Percentiles rank a stretch among this genome's conserved stretches.
phyloP scores from a whole-genome alignment of 1,140 invertebrate genomes.

The Coenobita brevimanus region DNA sequence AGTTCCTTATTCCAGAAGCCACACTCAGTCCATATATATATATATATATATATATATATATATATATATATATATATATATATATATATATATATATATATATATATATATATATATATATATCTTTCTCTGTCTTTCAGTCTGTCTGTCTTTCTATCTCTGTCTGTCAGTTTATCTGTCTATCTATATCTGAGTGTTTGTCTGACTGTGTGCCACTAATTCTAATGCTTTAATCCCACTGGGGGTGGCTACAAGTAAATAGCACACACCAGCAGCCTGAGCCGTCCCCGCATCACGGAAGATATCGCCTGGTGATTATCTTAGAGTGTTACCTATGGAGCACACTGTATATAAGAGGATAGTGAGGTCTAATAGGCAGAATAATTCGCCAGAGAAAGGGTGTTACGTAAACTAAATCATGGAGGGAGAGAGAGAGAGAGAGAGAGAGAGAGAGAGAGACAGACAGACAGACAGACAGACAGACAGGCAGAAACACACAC shows the following conservation, averaged over 20 bases:
- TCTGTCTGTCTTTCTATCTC: neutral
- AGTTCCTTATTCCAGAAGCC: no score
- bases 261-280: no score
- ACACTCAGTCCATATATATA: slow-evolving; percentile 6
- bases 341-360: no score
- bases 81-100: neutral
- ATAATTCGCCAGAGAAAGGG: no score
- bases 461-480: neutral
- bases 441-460: neutral
- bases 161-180: neutral
- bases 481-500: no score
- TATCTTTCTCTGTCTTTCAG: neutral
- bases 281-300: no score
- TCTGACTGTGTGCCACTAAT: neutral
- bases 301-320: no score
- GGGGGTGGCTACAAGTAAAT: neutral
- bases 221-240: neutral
- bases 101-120: no score
- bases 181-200: neutral
- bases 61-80: slow-evolving; percentile 4
- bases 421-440: neutral
- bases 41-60: slow-evolving; percentile 26
- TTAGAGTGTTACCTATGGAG: no score
- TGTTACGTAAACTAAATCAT: no score
- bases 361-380: no score